These are phyloP conservation scores for Halichoerus grypus DNA, from an alignment of 2,113 vertebrate genomes.

Conservation along the genomic window DNA sequence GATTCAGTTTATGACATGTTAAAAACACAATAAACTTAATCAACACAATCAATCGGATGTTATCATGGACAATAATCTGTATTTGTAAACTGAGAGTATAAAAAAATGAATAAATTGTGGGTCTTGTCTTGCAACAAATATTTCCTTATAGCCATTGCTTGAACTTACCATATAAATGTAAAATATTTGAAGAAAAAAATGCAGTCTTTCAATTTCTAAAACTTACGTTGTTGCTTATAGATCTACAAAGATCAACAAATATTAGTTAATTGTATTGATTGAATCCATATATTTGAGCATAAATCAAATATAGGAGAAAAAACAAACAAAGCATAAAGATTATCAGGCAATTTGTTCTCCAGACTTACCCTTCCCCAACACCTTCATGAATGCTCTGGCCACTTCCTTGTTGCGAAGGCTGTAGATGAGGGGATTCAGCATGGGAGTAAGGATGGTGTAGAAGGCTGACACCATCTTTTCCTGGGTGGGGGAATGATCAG, in stretches of 20 bases:
- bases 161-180: background rate
- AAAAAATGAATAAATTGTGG: background rate
- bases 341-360: background rate
- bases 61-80: background rate
- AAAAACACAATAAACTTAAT: background rate
- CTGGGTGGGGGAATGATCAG: background rate
- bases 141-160: background rate
- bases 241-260: background rate
- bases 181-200: background rate
- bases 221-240: background rate
- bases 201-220: background rate
- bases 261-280: background rate
- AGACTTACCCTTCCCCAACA: background rate
- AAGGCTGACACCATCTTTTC: slow-evolving; percentile 37
- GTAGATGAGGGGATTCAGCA: slow-evolving; percentile 47
- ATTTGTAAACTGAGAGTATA: background rate
- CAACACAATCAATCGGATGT: background rate
- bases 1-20: background rate
- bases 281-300: background rate
- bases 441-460: slow-evolving; percentile 55
- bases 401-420: slow-evolving; percentile 13
- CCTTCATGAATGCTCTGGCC: background rate
- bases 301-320: background rate
- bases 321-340: background rate
- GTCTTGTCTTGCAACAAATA: background rate